Conservation (phyloP, 2,888 invertebrate genomes). For the Sipha maydis region DNA sequence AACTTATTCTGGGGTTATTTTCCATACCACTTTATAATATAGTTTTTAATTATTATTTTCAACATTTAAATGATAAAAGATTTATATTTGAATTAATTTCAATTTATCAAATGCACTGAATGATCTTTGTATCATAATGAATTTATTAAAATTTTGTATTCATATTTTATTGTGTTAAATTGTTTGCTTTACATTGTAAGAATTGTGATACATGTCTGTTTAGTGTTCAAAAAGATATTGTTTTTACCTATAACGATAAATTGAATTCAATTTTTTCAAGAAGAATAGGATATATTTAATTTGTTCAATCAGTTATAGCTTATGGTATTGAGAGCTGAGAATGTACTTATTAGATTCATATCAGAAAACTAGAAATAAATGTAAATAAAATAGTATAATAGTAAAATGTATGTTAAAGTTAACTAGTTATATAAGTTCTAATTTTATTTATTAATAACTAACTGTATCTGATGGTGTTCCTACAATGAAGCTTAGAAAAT, state of each 20-base stretch:
- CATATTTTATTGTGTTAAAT: neutral
- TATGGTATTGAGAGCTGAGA: too few relatives aligned
- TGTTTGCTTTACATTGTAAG: neutral
- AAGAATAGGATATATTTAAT: too few relatives aligned
- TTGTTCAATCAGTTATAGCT: too few relatives aligned
- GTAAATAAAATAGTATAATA: too few relatives aligned
- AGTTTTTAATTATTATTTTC: slow-evolving; percentile 21
- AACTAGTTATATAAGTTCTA: too few relatives aligned
- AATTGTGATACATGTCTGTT: neutral
- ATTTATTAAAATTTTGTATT: slow-evolving; percentile 8
- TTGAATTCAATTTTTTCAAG: neutral
- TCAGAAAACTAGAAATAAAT: too few relatives aligned
- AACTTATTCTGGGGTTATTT: neutral
- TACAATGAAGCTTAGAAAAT: too few relatives aligned
- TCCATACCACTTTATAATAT: neutral
- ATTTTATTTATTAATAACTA: too few relatives aligned
- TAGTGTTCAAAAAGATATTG: neutral
- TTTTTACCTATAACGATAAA: neutral
- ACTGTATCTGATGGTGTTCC: too few relatives aligned
- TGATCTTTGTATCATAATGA: neutral
- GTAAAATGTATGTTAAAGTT: too few relatives aligned
- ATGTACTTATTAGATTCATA: too few relatives aligned
- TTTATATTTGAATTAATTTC: slow-evolving; percentile 18
- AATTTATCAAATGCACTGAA: slow-evolving; percentile 33
- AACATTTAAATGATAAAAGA: neutral